Conservation (phyloP, 1,140 invertebrate genomes). For the Bombus breviceps region DNA sequence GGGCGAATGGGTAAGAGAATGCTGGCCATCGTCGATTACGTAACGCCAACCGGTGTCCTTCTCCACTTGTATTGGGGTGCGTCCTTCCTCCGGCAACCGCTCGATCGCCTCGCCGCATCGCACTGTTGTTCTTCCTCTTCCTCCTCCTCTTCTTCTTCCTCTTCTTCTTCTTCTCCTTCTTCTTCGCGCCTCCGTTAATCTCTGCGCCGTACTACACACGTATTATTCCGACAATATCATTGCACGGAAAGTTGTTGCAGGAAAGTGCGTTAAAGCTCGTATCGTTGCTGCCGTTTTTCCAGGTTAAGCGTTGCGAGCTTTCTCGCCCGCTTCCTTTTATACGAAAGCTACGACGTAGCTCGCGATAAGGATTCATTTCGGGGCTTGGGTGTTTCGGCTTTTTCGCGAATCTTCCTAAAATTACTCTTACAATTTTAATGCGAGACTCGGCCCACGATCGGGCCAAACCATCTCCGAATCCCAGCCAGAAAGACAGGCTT, state of each 20-base stretch:
- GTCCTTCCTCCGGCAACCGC: slow-evolving; percentile 38
- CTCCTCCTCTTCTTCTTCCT: background rate
- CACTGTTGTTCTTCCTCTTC: background rate
- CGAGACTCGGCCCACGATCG: background rate
- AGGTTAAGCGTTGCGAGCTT: too few species aligned
- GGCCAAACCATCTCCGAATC: background rate
- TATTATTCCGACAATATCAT: too few species aligned
- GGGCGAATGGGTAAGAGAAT: background rate
- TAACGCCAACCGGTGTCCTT: slow-evolving; percentile 41
- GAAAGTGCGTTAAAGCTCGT: too few species aligned
- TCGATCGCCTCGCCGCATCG: background rate
- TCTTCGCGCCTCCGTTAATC: background rate
- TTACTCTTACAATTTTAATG: background rate
- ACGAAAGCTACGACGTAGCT: too few species aligned
- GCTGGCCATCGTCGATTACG: slow-evolving; percentile 22
- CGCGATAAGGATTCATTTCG: too few species aligned
- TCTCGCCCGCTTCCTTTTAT: fast-evolving
- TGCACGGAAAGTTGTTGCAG: too few species aligned
- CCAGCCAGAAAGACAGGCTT: background rate
- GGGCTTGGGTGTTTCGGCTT: too few species aligned
- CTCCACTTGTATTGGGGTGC: slow-evolving; percentile 37
- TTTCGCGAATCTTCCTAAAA: background rate
- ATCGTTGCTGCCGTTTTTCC: too few species aligned
- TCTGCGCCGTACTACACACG: too few species aligned
- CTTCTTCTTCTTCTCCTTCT: background rate